Base-by-base conservation (phyloP, 2,113 vertebrate species). In the Clarias macrocephalus region DNA sequence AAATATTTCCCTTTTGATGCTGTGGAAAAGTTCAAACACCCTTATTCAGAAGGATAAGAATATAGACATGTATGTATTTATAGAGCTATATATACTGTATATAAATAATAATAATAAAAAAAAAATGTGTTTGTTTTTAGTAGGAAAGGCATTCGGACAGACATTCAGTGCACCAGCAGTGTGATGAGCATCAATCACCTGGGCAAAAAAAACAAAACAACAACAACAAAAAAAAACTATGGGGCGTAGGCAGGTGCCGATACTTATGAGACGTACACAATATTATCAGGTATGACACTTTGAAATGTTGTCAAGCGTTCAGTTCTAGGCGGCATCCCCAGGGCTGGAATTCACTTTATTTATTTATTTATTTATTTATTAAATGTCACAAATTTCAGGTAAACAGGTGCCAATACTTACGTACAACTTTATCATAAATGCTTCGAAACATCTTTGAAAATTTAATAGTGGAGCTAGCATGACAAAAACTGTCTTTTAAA, bases 1-100 rank as follows among this genome's bases (percentile, higher is more conserved):
- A 93, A 91, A 92, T 93, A 93, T 93, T 63, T 89, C 84, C 88
- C 16, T 54, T 54, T 91, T 82, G 88, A 85, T 72, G 62, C 80
- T 88, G 84, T 18, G 77, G 30, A 18, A 87, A 86, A 84, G 75
- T 60, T 88, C 33, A 66, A 88, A 73, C 48, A 48, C 80, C 37
- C 79, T 80, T 82, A 72, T 81, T 60, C 82, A 13, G 56, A 70
- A 65, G 66, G 28, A 88, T 88, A 87, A 37, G 72, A 84, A 81
- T 87, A 86, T 80, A 87, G 76, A 87, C 70, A 80, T 88, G 70
- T 75, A 86, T 63, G 85, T 70, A 83, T 66, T 57, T 0, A 88
- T 81, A 48, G 48, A 48, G 48, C 62, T 85, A 56, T 80, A 81
- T 80, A 48, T 15, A 37, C 33, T 37, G 23, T 76, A n/a, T 77